Conservation (phyloP, 2,113 vertebrate genomes). For the Mungos mungo region DNA sequence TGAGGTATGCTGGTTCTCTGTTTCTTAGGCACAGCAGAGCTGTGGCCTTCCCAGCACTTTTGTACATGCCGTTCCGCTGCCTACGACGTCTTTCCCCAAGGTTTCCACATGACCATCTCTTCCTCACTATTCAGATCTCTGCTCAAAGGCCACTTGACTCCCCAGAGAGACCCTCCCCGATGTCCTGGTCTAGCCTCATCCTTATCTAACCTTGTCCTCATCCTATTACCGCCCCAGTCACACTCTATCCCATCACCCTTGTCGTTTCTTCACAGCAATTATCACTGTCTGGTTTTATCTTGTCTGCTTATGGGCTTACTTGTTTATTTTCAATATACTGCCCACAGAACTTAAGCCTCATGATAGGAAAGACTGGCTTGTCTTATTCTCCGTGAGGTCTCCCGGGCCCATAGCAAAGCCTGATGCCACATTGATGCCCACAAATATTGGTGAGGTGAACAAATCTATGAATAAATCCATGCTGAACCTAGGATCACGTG, state of each 20-base stretch:
- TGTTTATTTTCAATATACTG: not conserved
- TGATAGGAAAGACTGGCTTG: not conserved
- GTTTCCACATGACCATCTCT: not conserved
- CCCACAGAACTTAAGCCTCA: not conserved
- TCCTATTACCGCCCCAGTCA: not conserved
- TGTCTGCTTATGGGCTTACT: not conserved
- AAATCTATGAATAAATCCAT: not conserved
- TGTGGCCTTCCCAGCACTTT: not conserved
- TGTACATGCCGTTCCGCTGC: not conserved
- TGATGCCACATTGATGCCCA: not conserved
- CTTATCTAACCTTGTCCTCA: not conserved
- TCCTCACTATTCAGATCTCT: not conserved
- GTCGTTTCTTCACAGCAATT: not conserved
- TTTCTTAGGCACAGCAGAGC: not conserved
- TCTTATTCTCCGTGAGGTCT: not conserved
- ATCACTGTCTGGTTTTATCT: not conserved
- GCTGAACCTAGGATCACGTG: not conserved
- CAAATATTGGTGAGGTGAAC: not conserved
- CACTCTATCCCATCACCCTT: not conserved
- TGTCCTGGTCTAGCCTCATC: not conserved
- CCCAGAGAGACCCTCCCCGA: not conserved
- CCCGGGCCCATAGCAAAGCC: not conserved
- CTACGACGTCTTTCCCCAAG: not conserved
- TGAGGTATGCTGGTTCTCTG: not conserved
- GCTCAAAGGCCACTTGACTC: not conserved